phyloP scores from a whole-genome alignment of 1,140 invertebrate species.

The Oncopodura yosiiana region DNA sequence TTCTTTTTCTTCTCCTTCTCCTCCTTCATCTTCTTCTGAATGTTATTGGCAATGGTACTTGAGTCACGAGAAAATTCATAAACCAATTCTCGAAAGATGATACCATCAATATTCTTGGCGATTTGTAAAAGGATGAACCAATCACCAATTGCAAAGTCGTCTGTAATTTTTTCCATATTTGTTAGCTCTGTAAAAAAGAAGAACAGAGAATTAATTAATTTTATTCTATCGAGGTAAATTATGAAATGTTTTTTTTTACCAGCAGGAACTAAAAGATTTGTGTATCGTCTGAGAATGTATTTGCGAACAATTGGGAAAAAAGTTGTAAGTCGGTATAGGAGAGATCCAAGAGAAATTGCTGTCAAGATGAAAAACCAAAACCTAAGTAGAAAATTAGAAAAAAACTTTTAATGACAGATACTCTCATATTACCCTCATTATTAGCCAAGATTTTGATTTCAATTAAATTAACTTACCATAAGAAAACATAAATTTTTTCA shows the following conservation, averaged over 20 bases:
- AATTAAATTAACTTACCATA: slow-evolving; percentile 52
- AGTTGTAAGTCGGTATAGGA: slow-evolving; percentile 48
- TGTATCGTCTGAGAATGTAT: slow-evolving; percentile 32
- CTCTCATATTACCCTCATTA: neutral
- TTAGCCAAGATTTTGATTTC: no score
- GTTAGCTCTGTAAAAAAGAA: neutral
- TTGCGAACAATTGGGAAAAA: slow-evolving; percentile 9
- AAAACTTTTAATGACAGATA: slow-evolving; percentile 19
- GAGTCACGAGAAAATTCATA: no score
- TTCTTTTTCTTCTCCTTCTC: no score
- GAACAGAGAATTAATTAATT: no score
- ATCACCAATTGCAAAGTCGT: slow-evolving; percentile 43
- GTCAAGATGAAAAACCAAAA: slow-evolving; percentile 63
- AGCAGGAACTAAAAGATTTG: no score
- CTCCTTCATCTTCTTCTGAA: no score
- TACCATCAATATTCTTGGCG: slow-evolving; percentile 54
- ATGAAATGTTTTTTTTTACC: no score
- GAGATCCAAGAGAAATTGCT: slow-evolving; percentile 49
- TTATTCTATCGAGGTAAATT: no score
- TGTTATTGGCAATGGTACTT: no score
- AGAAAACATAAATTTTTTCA: slow-evolving; percentile 66
- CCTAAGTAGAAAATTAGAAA: slow-evolving; percentile 30
- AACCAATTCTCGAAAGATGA: slow-evolving; percentile 38
- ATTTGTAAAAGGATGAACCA: slow-evolving; percentile 58
- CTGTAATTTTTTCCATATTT: neutral